Evolutionary conservation across 2,888 invertebrate genomes (phyloP), one percentile per base, ranked within the genome.

Genomic region (Temnothorax rugatulus): DNA sequence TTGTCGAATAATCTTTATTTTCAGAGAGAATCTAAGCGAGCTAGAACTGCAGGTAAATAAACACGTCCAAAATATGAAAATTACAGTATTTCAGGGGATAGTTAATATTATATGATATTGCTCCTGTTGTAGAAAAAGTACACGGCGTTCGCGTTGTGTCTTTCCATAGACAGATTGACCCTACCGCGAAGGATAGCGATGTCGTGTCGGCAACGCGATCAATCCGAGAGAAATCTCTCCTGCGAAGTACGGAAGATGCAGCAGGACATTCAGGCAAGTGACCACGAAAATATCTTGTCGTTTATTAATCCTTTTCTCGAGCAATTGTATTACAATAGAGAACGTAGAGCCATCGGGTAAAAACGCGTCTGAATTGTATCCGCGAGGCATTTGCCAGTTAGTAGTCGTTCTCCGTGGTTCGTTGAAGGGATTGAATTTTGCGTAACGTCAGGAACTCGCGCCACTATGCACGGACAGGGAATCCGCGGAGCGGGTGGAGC

Each of bases 391-490:
- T 68, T 44, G 18, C 21, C 38, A 38, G 21, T 54, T 66, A 64
- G 50, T 21, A 29, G 71, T 71, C 25, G 25, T 59, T 52, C 52
- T 64, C 77, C 82, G 75, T 59, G 38, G 52, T 81, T 84, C 82
- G 79, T 77, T 87, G 86, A 84, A 66, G 73, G 73, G 66, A 74
- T 82, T 75, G 57, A 86, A 76, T 85, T 86, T 85, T 86, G 54
- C 47, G n/a, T 87, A 82, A 86, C 76, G 75, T 84, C 87, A 94
- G 94, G 93, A 93, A 66, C 84, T 94, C 69, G 93, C 93, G 68
- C 93, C 93, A 44, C 87, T 94, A 82, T 94, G 94, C 89, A 92
- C 91, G 85, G 94, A 94, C 86, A 93, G 93, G 85, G 95, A 94
- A 61, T 94, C 94, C 18, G 91, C 94, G 82, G 94, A 94, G 83